Conservation (phyloP, 2,888 invertebrate genomes). For the Andricus curvator region DNA sequence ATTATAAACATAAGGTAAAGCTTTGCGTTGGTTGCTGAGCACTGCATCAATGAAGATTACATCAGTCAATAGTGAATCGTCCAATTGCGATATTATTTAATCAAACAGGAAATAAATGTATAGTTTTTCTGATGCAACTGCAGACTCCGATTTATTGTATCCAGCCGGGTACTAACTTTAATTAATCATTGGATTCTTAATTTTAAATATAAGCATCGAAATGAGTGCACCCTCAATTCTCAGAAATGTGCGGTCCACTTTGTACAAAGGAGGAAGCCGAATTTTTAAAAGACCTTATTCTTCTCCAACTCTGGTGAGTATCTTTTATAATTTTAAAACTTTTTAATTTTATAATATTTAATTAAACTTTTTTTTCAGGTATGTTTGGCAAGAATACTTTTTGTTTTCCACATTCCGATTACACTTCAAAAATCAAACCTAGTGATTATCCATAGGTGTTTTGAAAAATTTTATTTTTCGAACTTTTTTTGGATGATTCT, state of each 20-base stretch:
- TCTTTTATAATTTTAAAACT: not conserved
- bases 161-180: not conserved
- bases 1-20: not conserved
- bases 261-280: not conserved
- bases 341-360: not conserved
- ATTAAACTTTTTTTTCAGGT: not conserved
- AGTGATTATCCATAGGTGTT: not conserved
- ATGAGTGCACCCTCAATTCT: conserved; percentile 3
- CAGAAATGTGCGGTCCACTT: conserved; percentile 2
- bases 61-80: conserved; percentile 1
- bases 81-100: conserved; percentile 34
- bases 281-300: conserved; percentile 11
- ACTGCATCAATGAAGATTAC: conserved; percentile 13
- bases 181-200: not conserved
- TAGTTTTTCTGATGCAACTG: conserved; percentile 16
- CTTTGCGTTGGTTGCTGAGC: not conserved
- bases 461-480: not conserved
- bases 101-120: conserved; percentile 26
- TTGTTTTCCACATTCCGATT: not conserved
- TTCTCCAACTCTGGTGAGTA: conserved; percentile 9
- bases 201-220: not conserved
- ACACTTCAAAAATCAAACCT: no score
- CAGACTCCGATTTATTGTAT: not conserved
- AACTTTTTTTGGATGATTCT: conserved; percentile 14
- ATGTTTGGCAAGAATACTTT: not conserved